These are phyloP conservation scores for Pectinophora gossypiella DNA, from an alignment of 1,140 invertebrate species.

Conservation along the genomic window DNA sequence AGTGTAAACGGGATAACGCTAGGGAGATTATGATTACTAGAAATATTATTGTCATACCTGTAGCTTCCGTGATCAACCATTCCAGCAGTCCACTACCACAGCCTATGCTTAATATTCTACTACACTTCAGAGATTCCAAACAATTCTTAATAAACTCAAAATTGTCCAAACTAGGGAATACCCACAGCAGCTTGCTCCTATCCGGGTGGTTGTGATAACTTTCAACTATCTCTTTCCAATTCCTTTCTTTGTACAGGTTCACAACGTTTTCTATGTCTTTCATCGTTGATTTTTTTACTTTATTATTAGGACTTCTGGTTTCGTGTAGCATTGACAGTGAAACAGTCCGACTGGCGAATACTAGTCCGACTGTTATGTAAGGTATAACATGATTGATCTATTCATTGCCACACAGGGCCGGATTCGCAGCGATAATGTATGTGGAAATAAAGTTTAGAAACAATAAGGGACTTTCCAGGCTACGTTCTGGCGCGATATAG, in stretches of 20 bases:
- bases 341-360: not conserved
- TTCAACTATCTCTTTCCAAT: constrained; percentile 59
- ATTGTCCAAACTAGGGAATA: constrained; percentile 65
- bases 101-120: constrained; percentile 59
- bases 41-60: too few species aligned
- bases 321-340: constrained; percentile 3
- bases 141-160: constrained; percentile 45
- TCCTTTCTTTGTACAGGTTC: constrained; percentile 37
- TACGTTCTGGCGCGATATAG: too few species aligned
- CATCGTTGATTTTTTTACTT: constrained; percentile 20
- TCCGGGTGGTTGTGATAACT: constrained; percentile 50
- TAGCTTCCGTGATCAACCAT: constrained; percentile 64
- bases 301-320: not conserved
- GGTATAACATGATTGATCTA: constrained; percentile 7
- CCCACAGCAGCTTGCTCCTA: constrained; percentile 64
- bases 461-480: too few species aligned
- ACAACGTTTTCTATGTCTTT: constrained; percentile 33
- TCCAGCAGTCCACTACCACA: constrained; percentile 71
- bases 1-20: too few species aligned
- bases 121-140: constrained; percentile 36
- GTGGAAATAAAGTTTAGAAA: too few species aligned
- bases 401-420: not conserved
- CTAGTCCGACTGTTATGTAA: not conserved
- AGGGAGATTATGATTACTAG: too few species aligned
- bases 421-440: too few species aligned